Conservation (phyloP, 2,113 vertebrate genomes). For the Carettochelys insculpta region DNA sequence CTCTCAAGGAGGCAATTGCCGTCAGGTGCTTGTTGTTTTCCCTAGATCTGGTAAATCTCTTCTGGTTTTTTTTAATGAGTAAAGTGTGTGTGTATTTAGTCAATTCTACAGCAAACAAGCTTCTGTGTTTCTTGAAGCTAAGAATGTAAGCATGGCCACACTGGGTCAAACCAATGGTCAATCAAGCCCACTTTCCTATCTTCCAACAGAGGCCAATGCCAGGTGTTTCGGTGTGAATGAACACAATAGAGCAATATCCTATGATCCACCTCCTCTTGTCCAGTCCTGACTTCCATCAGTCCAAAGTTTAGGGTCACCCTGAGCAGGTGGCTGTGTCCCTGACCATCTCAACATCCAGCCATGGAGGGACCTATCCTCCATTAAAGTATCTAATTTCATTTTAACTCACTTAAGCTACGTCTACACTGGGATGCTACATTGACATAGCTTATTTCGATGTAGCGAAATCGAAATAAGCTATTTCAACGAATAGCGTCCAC, state of each 20-base stretch:
- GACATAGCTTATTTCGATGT: too few species aligned
- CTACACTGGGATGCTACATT: too few species aligned
- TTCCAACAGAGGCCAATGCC: background rate
- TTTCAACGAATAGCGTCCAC: too few species aligned
- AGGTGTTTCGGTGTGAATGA: background rate
- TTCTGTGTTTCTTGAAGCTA: background rate
- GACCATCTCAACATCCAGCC: background rate
- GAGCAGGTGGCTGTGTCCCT: too few species aligned
- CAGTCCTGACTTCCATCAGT: background rate
- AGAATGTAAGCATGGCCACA: background rate
- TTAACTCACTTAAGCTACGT: too few species aligned
- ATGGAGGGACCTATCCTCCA: background rate
- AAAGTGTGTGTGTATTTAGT: background rate
- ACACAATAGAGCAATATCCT: background rate
- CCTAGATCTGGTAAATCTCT: background rate
- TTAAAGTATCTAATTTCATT: background rate
- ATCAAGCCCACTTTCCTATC: background rate
- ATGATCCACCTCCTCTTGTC: background rate
- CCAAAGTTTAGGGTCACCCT: background rate
- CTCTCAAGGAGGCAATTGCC: background rate
- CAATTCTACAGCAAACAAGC: background rate
- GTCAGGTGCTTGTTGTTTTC: background rate
- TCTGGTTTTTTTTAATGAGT: background rate
- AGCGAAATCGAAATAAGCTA: too few species aligned
- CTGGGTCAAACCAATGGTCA: background rate